Evolutionary conservation across 2,797 vertebrate species (phyloP), one percentile per base, ranked within the genome.

Genomic region (Iguana delicatissima): DNA sequence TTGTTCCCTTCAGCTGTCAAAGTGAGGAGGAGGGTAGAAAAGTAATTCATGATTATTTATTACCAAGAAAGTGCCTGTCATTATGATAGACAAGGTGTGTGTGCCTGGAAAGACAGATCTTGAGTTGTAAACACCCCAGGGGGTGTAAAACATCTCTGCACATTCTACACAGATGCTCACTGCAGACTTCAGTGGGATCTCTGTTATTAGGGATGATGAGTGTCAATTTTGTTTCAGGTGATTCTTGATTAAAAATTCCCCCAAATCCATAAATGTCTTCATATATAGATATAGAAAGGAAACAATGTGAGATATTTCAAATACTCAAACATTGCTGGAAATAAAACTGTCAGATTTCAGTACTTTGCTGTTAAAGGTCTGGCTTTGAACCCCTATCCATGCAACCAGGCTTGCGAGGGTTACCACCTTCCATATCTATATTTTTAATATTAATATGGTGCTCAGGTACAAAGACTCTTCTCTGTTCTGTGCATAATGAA

Each of bases 21-120:
- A 84, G 62, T 57, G 74, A 84, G 4, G 62, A 38, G 38, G 8
- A 73, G 10, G 59, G 72, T 22, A 2, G 55, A 79, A 80, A n/a
- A 87, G n/a, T 79, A n/a, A 79, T 77, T 87, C 50, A 67, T 67
- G 74, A 64, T 67, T 87, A 84, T 84, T 84, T 77, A 64, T 89
- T 84, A 38, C 42, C 42, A 67, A 24, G 29, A 29, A 84, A 89
- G 77, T 84, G 73, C 12, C 73, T 35, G 29, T 84, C 73, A 77
- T 87, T 67, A 55, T 52, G 32, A 87, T 46, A 16, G 5, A 24
- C 52, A 42, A 67, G 24, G n/a, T 35, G 9, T 76, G 52, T 81
- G 42, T 73, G 55, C 46, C 9, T 16, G 35, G 26, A 62, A 64
- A 89, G 29, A 55, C 6, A 29, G 50, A 50, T 89, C 8, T 32